A percentile compares a stretch with the other conserved stretches of the same genome.
phyloP scores from a whole-genome alignment of 1,140 invertebrate genomes.

The Marisa cornuarietis region DNA sequence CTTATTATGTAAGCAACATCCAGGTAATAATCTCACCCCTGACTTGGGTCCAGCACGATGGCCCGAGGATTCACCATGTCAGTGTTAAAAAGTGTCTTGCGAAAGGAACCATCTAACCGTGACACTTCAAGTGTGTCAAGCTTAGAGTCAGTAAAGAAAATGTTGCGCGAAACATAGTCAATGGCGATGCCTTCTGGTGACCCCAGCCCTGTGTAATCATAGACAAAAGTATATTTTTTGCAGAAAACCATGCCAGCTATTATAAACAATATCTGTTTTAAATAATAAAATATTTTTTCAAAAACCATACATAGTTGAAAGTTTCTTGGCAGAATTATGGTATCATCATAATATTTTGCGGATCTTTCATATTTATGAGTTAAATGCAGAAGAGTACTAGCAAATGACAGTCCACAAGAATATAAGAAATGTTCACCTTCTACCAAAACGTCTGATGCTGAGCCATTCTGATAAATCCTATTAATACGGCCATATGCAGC shows the following conservation, averaged over 20 bases:
- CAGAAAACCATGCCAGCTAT: slow-evolving; percentile 1
- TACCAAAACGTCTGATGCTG: slow-evolving; percentile 73
- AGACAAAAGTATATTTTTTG: slow-evolving; percentile 36
- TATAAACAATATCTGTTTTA: background rate
- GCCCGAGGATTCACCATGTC: slow-evolving; percentile 90
- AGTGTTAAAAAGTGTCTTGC: slow-evolving; percentile 79
- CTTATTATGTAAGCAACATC: too few relatives aligned
- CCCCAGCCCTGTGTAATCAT: slow-evolving; percentile 74
- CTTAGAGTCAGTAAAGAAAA: slow-evolving; percentile 96
- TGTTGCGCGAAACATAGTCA: slow-evolving; percentile 89
- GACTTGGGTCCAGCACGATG: slow-evolving; percentile 90
- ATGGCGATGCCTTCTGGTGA: slow-evolving; percentile 90
- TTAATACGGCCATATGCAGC: slow-evolving; percentile 80
- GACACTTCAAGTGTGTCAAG: slow-evolving; percentile 91
- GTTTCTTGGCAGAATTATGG: too few relatives aligned
- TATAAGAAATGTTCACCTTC: slow-evolving; percentile 65
- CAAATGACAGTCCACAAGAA: too few relatives aligned
- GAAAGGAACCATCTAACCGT: slow-evolving; percentile 80
- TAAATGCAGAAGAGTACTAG: too few relatives aligned
- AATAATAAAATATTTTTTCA: too few relatives aligned
- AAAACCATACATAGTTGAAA: too few relatives aligned
- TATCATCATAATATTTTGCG: too few relatives aligned
- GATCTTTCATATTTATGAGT: too few relatives aligned
- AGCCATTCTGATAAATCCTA: slow-evolving; percentile 79
- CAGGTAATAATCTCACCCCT: slow-evolving; percentile 74